Base-by-base conservation (phyloP, 1,140 invertebrate genomes). In the Drosophila baimaii region DNA sequence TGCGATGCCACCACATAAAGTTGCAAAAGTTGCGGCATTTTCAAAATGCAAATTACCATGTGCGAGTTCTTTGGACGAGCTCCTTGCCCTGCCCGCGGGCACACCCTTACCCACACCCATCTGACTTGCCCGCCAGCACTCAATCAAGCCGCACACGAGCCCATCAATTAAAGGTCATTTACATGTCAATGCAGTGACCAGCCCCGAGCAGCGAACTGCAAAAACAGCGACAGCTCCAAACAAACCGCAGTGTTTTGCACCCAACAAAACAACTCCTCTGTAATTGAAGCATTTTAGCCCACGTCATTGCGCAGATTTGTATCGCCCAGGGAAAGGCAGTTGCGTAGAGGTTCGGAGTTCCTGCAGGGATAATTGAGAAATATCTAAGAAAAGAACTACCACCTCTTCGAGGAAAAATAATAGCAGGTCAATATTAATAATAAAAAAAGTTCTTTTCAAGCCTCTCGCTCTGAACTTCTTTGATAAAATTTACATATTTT, bases 131-230 rank as follows among this genome's bases (percentile, higher is more conserved):
- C 41, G 10, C 70, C 49, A 51, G 47, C 79, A 88, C 83, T 85
- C 75, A 79, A 89, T 86, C 84, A 83, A 88, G 70, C 78, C 58
- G 8, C 31, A 55, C 73, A 49, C 68, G 66, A 49, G 80, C 80
- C 84, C 83, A 88, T 89, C 84, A 88, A 88, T 88, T 88, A 88
- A 88, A 89, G 83, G 84, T 89, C 84, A 88, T 88, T 89, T 88
- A 80, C 83, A 89, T 88, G 83, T 88, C 84, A 88, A 88, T 89
- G 84, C 84, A 84, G 56, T 54, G 54, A 31, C 69, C 49, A 43
- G 55, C 31, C 58, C n/a, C n/a, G n/a, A 33, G 56, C 54, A 41
- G 17, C 29, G 43, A 64, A 44, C 56, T 47, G 44, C 43, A 58
- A 76, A 49, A 65, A 39, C 41, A 65, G 65, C 52, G 23, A 47